Evolutionary conservation across 1,140 invertebrate species (phyloP), one percentile per base, ranked within the genome.

Genomic region (Holcopasites calliopsidis): DNA sequence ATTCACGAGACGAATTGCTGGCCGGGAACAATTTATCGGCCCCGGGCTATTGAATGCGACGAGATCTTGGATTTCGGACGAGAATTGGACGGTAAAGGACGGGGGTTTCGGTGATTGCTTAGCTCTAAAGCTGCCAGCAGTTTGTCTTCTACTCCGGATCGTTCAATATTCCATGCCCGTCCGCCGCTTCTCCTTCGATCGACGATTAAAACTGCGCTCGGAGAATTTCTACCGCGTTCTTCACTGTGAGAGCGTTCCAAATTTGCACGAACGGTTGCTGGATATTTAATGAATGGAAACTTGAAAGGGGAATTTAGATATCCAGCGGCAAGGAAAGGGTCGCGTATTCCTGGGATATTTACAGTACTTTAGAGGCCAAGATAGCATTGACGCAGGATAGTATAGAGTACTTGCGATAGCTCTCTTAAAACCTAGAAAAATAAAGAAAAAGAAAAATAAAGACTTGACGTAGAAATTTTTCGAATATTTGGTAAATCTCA

Each of bases 71-170:
- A 62, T 72, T 42, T 52, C 28, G 47, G 18, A 50, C 21, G 44
- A 52, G 26, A 18, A 38, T 28, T 6, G 33, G 21, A 42, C 26
- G 21, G 8, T 16, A 31, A 33, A 28, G 26, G 38, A 44, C n/a
- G n/a, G 18, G 52, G 23, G 38, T 60, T 44, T 31, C 28, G 21
- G 40, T 52, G 69, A 72, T 72, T 72, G 57, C 58, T 33, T 10
- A 62, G 49, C 58, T 40, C 31, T 26, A 28, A 52, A 72, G 44
- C 47, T 40, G 31, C 13, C 58, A 40, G 69, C 49, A 62, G 57
- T 72, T 72, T 72, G 69, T 72, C 58, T 72, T 72, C 57, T 38
- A 31, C 23, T 35, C 33, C 16, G 23, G 23, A 42, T 40, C 60
- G 58, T 72, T 72, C 58, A 18, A 50, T 49, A 62, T 72, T 33